Percentiles rank a stretch among this genome's conserved stretches.
phyloP scores from a whole-genome alignment of 2,797 vertebrate genomes.

The Mallotus villosus region DNA sequence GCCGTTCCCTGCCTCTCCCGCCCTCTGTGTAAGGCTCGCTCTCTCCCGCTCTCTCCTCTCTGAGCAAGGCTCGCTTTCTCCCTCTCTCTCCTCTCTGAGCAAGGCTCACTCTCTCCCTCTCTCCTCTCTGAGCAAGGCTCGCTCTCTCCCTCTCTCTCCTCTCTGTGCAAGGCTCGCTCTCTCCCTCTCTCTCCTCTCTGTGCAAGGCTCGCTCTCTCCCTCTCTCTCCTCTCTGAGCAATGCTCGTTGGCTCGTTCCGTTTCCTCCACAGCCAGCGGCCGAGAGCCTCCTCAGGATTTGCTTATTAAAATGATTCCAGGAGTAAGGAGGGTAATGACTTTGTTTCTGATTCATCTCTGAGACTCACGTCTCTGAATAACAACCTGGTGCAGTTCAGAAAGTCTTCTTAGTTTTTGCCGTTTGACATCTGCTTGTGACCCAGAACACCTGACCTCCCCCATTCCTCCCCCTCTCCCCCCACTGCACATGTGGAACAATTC shows the following conservation, averaged over 20 bases:
- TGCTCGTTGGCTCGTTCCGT: not conserved
- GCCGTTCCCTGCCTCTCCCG: not conserved
- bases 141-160: not conserved
- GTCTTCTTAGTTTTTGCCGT: constrained; percentile 13
- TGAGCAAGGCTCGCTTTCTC: not conserved
- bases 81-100: not conserved
- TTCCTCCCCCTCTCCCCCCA: not conserved
- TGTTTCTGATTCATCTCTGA: constrained; percentile 48
- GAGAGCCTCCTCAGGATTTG: constrained; percentile 30
- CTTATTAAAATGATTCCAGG: constrained; percentile 42
- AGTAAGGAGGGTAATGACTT: constrained; percentile 41
- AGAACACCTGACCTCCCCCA: not conserved
- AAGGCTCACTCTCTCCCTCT: not conserved
- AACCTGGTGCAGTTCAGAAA: constrained; percentile 27
- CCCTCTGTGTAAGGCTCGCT: not conserved
- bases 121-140: not conserved
- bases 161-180: not conserved
- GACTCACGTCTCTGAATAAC: constrained; percentile 40
- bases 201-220: not conserved
- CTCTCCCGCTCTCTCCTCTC: not conserved
- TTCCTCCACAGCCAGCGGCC: not conserved
- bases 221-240: not conserved
- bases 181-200: not conserved
- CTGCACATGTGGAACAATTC: constrained; percentile 14
- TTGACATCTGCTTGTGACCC: constrained; percentile 14